These are phyloP conservation scores for Lithophane socia DNA, from an alignment of 2,888 invertebrate genomes.

Conservation along the genomic window DNA sequence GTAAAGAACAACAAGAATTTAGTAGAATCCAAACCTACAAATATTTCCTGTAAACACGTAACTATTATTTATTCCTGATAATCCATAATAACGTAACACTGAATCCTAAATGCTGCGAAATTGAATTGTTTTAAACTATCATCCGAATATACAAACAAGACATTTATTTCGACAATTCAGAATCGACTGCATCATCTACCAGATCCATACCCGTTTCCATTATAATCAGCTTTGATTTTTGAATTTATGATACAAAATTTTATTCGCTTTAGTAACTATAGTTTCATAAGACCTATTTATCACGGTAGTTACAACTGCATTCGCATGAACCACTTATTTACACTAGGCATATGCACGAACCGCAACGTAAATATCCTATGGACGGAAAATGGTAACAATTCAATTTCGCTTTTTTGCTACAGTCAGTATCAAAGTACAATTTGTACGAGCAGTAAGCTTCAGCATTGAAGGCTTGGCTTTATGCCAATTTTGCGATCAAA, in stretches of 20 bases:
- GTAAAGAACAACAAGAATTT: constrained; percentile 50
- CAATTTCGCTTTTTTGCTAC: constrained; percentile 90
- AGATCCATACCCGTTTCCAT: constrained; percentile 67
- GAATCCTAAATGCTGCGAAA: constrained; percentile 75
- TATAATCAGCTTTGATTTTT: constrained; percentile 66
- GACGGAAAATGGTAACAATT: constrained; percentile 89
- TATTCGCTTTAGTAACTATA: constrained; percentile 77
- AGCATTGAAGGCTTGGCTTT: constrained; percentile 85
- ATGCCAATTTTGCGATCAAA: constrained; percentile 82
- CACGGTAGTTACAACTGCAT: constrained; percentile 87
- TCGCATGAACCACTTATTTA: constrained; percentile 83
- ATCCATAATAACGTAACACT: constrained; percentile 51
- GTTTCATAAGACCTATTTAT: constrained; percentile 75
- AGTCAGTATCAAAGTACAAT: constrained; percentile 80
- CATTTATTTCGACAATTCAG: constrained; percentile 61
- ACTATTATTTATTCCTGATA: constrained; percentile 52
- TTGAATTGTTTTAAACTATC: constrained; percentile 80
- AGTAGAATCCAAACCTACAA: constrained; percentile 56
- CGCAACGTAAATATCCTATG: constrained; percentile 83
- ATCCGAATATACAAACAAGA: constrained; percentile 61
- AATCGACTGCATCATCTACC: constrained; percentile 67
- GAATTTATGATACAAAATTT: constrained; percentile 67
- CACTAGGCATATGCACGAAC: constrained; percentile 84
- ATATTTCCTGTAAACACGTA: constrained; percentile 50
- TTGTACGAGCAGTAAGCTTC: constrained; percentile 84